Base-by-base conservation (phyloP, 2,888 invertebrate genomes). In the Erannis defoliaria region DNA sequence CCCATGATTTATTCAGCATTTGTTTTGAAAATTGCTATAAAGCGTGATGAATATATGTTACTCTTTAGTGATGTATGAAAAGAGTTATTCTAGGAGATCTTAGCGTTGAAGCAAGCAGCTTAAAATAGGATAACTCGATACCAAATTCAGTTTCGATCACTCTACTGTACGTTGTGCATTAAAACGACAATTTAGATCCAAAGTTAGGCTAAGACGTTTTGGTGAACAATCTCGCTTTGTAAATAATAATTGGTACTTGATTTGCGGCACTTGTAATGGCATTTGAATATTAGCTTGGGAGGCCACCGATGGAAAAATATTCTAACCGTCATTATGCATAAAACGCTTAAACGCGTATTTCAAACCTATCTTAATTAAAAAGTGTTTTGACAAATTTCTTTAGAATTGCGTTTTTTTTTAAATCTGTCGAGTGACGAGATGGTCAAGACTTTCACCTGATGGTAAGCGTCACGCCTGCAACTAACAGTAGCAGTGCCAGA, bases 211-310 rank as follows among this genome's bases (percentile, higher is more conserved):
- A 68, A 57, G 50, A 61, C 40, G 35, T 55, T 63, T 68, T 48
- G 63, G 59, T 49, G 46, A 63, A 66, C 59, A 62, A 61, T 61
- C 51, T 18, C 12, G 78, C 80, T 87, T 84, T 90, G 88, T 90
- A 86, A 79, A 87, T 88, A 79, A 87, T 88, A 86, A 77, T 84
- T 78, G 75, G 69, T 73, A 73, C 78, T 76, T 74, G 71, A 74
- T 80, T 84, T 82, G 81, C 85, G 85, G 88, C 88, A 86, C 85
- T 83, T 75, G 73, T 80, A 76, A 79, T 80, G 85, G 81, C 80
- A 85, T 86, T 85, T 82, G 55, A 61, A 72, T 72, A 74, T 71
- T 80, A 80, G 69, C 84, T 84, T 68, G 37, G 75, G 71, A 74
- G 75, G 73, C 81, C 80, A 75, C 76, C 73, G 72, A 71, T 76